phyloP scores from a whole-genome alignment of 2,113 vertebrate species.

The Ellobius talpinus region DNA sequence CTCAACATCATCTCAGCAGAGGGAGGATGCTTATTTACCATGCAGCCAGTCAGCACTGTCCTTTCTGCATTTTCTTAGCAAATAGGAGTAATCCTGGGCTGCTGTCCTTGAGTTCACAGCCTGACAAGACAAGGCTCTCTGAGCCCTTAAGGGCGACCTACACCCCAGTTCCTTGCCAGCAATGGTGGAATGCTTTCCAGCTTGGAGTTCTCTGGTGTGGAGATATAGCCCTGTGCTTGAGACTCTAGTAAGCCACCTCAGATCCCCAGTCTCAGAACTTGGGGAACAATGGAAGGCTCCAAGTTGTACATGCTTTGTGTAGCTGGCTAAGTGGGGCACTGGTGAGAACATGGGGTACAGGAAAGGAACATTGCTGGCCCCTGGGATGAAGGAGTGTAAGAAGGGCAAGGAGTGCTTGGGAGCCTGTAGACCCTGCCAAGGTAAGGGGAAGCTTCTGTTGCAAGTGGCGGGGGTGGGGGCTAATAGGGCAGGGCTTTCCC shows the following conservation, averaged over 20 bases:
- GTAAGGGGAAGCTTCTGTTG: background rate
- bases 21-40: background rate
- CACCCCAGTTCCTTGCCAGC: background rate
- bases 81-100: background rate
- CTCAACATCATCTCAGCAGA: background rate
- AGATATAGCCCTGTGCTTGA: background rate
- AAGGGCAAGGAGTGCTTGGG: background rate
- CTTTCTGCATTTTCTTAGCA: background rate
- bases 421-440: background rate
- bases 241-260: background rate
- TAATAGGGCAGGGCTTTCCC: background rate
- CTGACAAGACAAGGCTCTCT: accelerated
- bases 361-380: background rate
- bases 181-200: background rate
- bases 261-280: accelerated
- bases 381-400: too few relatives aligned
- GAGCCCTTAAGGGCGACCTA: accelerated
- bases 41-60: background rate
- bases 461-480: background rate
- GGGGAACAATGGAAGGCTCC: too few relatives aligned
- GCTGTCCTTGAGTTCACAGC: accelerated
- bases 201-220: background rate
- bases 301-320: background rate
- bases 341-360: background rate
- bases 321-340: background rate